Evolutionary conservation across 2,113 vertebrate genomes (phyloP), one percentile per base, ranked within the genome.

Genomic region (Numenius arquata): DNA sequence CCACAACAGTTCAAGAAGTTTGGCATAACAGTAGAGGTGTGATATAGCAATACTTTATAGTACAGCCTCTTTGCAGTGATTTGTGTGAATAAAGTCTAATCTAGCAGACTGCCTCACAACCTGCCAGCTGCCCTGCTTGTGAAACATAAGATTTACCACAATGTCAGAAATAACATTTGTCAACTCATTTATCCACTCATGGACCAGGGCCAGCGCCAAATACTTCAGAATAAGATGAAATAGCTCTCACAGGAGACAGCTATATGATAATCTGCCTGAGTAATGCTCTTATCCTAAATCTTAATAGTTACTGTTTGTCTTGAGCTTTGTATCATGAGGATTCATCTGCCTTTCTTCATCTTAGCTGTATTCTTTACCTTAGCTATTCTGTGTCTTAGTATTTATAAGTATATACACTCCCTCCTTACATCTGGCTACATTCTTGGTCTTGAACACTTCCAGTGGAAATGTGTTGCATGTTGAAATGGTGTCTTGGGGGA

Each of bases 81-180:
- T 93, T 93, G 67, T 92, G 53, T 80, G 83, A 86, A 50, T 85
- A 66, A 79, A 88, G 50, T 45, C 50, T 90, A 80, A 92, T 71
- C 45, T 36, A 92, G 59, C 50, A 88, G 85, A 72, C 75, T 86
- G 25, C 20, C 76, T 84, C 79, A 58, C 94, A 93, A 73, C n/a
- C 79, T 83, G 66, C 62, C 89, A 93, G 74, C 71, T 91, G 66
- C 78, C 78, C 58, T 70, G 62, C n/a, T 58, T 94, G 29, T 79
- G 85, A 80, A 95, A 93, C 38, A 23, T 76, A 63, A 73, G 63
- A 91, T 90, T 93, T 91, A 88, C 85, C 89, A 83, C 71, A 91
- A n/a, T 66, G 75, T 82, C 91, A 97, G 89, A 80, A 93, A 88
- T 79, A 96, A 66, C 81, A 76, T 95, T 95, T 91, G 32, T 96